These are phyloP conservation scores for Ianthella basta DNA, from an alignment of 37 sponge, comb jelly and placozoan genomes.

Conservation along the genomic window DNA sequence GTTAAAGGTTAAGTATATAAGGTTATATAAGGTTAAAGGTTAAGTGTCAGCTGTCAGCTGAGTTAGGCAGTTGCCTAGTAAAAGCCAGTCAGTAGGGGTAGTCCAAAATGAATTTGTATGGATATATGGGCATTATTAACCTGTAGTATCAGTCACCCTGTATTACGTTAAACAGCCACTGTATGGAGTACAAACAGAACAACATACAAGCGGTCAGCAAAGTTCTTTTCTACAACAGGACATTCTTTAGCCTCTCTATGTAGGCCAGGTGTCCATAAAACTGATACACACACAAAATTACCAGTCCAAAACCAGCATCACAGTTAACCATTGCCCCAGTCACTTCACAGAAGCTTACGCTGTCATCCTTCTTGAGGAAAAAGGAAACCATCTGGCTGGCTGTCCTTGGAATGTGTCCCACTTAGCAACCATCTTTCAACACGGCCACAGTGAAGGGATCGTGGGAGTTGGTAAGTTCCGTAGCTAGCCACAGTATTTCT, in stretches of 20 bases:
- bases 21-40: too few relatives aligned
- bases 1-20: too few relatives aligned
- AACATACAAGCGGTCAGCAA: slow-evolving; percentile 1
- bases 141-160: slow-evolving; percentile 30
- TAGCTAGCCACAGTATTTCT: not conserved
- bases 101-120: slow-evolving; percentile 22
- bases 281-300: slow-evolving; percentile 22
- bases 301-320: slow-evolving; percentile 18
- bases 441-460: slow-evolving; percentile 26
- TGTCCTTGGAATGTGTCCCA: slow-evolving; percentile 37
- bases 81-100: slow-evolving; percentile 19
- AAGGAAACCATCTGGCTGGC: slow-evolving; percentile 16
- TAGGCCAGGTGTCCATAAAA: slow-evolving; percentile 34
- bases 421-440: slow-evolving; percentile 2
- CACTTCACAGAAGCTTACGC: slow-evolving; percentile 14
- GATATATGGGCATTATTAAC: slow-evolving; percentile 24
- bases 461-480: slow-evolving; percentile 15
- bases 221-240: slow-evolving; percentile 8
- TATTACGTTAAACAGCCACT: slow-evolving; percentile 29
- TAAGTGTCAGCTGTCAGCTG: too few relatives aligned
- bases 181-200: slow-evolving; percentile 14
- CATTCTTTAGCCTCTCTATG: slow-evolving; percentile 17
- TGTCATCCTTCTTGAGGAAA: slow-evolving; percentile 12
- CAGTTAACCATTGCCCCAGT: slow-evolving; percentile 26
- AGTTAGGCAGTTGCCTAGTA: slow-evolving; percentile 12